These are phyloP conservation scores for Meteorus colon DNA, from an alignment of 2,888 invertebrate species.

Conservation along the genomic window DNA sequence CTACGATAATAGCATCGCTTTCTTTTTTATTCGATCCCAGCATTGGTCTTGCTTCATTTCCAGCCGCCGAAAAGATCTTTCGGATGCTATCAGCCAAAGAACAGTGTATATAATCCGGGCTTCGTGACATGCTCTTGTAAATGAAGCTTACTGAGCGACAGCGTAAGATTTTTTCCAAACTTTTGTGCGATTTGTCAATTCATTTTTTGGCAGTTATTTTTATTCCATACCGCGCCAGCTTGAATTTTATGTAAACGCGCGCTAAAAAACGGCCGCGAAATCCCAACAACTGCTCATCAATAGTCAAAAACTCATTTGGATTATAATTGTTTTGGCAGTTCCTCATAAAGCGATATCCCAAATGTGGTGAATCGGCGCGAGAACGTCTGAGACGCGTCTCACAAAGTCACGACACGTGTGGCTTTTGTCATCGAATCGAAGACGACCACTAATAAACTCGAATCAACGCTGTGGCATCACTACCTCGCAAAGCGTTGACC, in stretches of 20 bases:
- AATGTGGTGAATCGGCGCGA: conserved; percentile 53
- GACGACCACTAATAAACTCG: conserved; percentile 40
- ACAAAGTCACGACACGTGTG: conserved; percentile 47
- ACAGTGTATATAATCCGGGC: neutral
- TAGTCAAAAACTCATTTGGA: conserved; percentile 50
- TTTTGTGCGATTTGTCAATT: neutral
- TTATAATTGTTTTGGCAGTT: conserved; percentile 52
- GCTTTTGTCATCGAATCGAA: conserved; percentile 52
- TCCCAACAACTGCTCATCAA: conserved; percentile 56
- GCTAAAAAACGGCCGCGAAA: conserved; percentile 56
- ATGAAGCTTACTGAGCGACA: neutral
- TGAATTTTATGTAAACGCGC: conserved; percentile 54
- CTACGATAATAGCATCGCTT: no score
- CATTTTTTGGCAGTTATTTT: conserved; percentile 46
- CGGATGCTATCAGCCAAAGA: no score
- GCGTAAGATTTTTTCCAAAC: conserved; percentile 5
- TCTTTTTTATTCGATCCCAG: no score
- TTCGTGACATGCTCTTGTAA: neutral
- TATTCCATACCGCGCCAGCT: conserved; percentile 57
- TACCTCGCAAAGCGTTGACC: conserved; percentile 36
- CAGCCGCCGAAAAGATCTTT: no score
- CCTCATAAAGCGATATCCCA: conserved; percentile 52
- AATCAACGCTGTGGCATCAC: conserved; percentile 50
- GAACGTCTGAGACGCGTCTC: conserved; percentile 48
- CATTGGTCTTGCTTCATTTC: no score